These are phyloP conservation scores for Aphidius ervi DNA, from an alignment of 1,140 invertebrate species.

Conservation along the genomic window DNA sequence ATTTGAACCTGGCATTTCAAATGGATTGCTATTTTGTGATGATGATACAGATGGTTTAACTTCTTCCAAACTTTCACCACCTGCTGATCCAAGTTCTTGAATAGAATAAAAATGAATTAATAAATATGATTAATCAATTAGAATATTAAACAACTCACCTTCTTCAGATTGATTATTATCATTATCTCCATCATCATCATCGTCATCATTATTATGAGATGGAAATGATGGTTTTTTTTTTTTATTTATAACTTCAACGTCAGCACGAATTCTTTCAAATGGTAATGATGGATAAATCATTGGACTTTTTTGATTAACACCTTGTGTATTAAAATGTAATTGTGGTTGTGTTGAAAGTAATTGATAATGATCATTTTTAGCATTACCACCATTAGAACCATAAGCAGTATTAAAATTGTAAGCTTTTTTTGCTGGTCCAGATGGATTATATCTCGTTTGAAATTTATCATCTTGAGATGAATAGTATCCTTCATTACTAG, in stretches of 20 bases:
- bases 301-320: constrained; percentile 11
- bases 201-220: constrained; percentile 13
- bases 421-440: too few relatives aligned
- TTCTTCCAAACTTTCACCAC: constrained; percentile 26
- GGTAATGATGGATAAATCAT: constrained; percentile 22
- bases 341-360: constrained; percentile 38
- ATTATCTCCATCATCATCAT: constrained; percentile 29
- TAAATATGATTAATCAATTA: too few relatives aligned
- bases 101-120: too few relatives aligned
- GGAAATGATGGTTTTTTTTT: constrained; percentile 33
- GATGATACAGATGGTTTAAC: not conserved
- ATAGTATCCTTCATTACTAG: too few relatives aligned
- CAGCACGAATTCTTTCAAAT: constrained; percentile 34
- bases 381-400: constrained; percentile 13
- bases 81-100: too few relatives aligned
- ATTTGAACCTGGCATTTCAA: constrained; percentile 16
- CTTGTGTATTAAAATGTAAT: constrained; percentile 35
- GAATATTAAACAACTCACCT: constrained; percentile 11
- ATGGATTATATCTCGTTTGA: too few relatives aligned
- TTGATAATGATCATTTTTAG: constrained; percentile 32
- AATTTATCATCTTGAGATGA: too few relatives aligned
- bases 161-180: constrained; percentile 19
- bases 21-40: not conserved
- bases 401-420: constrained; percentile 22
- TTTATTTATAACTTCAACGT: constrained; percentile 43